These are phyloP conservation scores for Cynopterus brachyotis DNA, from an alignment of 2,113 vertebrate species.

Conservation along the genomic window DNA sequence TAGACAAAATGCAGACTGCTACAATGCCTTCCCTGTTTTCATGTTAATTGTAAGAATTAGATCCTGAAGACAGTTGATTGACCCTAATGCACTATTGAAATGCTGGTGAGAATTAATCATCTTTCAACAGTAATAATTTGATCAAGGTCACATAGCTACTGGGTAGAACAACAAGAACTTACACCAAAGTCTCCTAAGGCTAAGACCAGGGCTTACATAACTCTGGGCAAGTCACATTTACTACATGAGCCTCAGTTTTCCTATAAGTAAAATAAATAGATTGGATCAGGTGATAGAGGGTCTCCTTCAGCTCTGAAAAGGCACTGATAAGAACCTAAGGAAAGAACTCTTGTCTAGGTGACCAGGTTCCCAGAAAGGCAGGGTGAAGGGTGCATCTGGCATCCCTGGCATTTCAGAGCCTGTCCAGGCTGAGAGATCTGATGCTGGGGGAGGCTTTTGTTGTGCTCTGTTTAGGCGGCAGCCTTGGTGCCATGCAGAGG, in stretches of 20 bases:
- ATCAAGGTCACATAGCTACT: not conserved
- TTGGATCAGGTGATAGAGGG: not conserved
- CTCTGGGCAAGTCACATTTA: not conserved
- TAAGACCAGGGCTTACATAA: not conserved
- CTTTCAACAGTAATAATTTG: not conserved
- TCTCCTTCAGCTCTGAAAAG: not conserved
- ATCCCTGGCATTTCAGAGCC: not conserved
- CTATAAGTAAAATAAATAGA: not conserved
- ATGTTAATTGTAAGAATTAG: not conserved
- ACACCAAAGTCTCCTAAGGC: not conserved
- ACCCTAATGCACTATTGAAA: not conserved
- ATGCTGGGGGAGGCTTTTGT: not conserved
- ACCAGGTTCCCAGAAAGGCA: not conserved
- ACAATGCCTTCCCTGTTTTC: not conserved
- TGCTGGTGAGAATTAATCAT: not conserved
- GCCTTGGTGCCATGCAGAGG: not conserved
- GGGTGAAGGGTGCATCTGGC: not conserved
- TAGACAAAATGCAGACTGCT: not conserved
- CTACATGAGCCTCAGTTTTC: slow-evolving; percentile 6
- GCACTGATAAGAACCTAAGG: not conserved
- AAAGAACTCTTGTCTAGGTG: not conserved
- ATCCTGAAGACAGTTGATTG: not conserved
- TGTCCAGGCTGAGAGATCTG: not conserved
- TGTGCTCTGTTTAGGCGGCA: not conserved
- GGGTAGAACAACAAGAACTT: not conserved